Conservation (phyloP, 2,888 invertebrate genomes). For the Sussaba pulchella region DNA sequence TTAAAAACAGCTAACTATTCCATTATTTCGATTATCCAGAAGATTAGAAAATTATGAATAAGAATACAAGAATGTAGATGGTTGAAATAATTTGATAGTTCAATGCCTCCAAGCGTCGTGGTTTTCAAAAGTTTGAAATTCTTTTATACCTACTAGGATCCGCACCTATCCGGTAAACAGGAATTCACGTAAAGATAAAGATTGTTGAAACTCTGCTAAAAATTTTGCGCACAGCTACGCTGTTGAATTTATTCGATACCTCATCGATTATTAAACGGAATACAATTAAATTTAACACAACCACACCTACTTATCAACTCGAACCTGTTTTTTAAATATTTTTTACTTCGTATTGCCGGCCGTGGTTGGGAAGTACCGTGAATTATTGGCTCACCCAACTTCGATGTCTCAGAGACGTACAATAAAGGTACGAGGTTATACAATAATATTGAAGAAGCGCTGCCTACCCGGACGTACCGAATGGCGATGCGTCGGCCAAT, state of each 20-base stretch:
- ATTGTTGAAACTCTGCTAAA: neutral
- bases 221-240: no score
- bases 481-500: constrained; percentile 38
- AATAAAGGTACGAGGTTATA: neutral
- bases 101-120: no score
- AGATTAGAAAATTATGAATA: no score
- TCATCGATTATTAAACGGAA: constrained; percentile 19
- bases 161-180: neutral
- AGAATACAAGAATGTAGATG: no score
- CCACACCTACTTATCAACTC: neutral
- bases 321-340: constrained; percentile 28
- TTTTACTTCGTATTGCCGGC: constrained; percentile 7
- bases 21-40: no score
- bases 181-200: neutral
- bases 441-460: constrained; percentile 25
- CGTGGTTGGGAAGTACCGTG: neutral
- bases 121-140: no score
- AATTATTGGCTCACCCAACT: constrained; percentile 15
- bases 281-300: neutral
- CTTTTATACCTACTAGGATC: no score
- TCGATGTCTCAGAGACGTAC: constrained; percentile 4
- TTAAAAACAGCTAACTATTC: no score
- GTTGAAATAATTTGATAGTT: no score
- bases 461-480: neutral
- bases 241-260: no score